A percentile compares a stretch with the other conserved stretches of the same genome.
These are phyloP conservation scores for Trisateles emortualis DNA, from an alignment of 2,888 invertebrate species.

Conservation along the genomic window DNA sequence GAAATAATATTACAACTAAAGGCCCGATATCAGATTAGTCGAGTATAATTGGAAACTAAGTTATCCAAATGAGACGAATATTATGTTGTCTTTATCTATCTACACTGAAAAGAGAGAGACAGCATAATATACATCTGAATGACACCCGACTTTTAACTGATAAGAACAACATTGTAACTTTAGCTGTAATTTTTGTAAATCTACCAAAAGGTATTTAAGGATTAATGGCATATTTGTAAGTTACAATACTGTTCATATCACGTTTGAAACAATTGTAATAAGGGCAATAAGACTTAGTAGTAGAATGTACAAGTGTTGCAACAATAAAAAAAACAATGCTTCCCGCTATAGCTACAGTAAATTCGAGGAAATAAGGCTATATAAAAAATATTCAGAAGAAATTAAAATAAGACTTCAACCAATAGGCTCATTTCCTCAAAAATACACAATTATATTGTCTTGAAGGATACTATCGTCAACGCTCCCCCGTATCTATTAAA, in stretches of 20 bases:
- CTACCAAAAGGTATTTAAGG: background rate
- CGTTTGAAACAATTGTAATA: slow-evolving; percentile 18
- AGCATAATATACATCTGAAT: background rate
- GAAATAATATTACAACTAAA: slow-evolving; percentile 19
- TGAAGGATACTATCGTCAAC: slow-evolving; percentile 42
- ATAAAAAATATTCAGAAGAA: slow-evolving; percentile 8
- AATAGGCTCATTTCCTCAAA: slow-evolving; percentile 45
- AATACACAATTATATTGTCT: slow-evolving; percentile 52
- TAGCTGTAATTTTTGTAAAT: background rate
- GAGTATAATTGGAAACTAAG: background rate
- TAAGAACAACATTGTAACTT: slow-evolving; percentile 5
- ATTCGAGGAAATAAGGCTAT: slow-evolving; percentile 41
- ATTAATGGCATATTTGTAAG: background rate
- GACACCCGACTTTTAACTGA: background rate
- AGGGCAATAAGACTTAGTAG: slow-evolving; percentile 44
- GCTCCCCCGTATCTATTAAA: slow-evolving; percentile 30
- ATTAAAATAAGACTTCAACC: slow-evolving; percentile 4
- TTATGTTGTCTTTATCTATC: background rate
- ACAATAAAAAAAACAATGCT: slow-evolving; percentile 45
- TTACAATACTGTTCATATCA: slow-evolving; percentile 23
- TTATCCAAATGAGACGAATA: background rate
- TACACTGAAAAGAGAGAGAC: background rate
- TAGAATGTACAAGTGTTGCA: slow-evolving; percentile 53
- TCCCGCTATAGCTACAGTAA: slow-evolving; percentile 30
- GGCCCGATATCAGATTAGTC: background rate